Evolutionary conservation across 2,113 vertebrate species (phyloP).

Genomic region (Orthonyx spaldingii): DNA sequence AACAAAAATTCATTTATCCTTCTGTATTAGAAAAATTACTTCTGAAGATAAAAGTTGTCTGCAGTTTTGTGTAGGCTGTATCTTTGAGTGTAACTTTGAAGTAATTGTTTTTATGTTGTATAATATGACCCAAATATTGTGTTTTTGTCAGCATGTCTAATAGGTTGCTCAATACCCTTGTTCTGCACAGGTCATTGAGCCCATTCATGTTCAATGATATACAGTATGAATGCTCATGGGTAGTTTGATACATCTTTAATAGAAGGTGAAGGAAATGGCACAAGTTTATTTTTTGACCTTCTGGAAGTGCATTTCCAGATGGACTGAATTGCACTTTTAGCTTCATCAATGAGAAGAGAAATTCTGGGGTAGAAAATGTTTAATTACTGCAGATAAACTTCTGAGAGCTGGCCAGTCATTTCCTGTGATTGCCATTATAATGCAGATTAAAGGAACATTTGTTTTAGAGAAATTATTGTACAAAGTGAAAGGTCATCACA

Average conservation of each 20-base stretch:
- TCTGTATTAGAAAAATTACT: not conserved
- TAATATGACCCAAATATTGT: constrained; percentile 63
- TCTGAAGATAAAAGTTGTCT: not conserved
- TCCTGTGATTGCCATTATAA: constrained; percentile 25
- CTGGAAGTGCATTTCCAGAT: constrained; percentile 7
- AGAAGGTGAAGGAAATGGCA: constrained; percentile 48
- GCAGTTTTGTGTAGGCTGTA: constrained; percentile 13
- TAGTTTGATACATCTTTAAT: constrained; percentile 60
- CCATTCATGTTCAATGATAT: constrained; percentile 45
- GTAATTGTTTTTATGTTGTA: constrained; percentile 63
- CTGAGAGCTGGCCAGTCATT: not conserved
- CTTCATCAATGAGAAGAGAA: not conserved
- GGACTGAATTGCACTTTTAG: not conserved
- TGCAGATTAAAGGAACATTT: constrained; percentile 37
- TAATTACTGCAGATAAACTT: constrained; percentile 49
- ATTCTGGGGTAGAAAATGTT: constrained; percentile 9
- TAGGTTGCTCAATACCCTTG: constrained; percentile 53
- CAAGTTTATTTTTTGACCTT: constrained; percentile 55
- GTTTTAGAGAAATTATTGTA: constrained; percentile 20
- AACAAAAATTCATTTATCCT: not conserved
- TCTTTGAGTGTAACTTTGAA: constrained; percentile 40
- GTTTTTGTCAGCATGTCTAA: constrained; percentile 66
- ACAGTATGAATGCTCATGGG: constrained; percentile 46
- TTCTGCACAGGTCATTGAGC: constrained; percentile 57
- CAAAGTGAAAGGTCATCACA: constrained; percentile 32